A percentile compares a stretch with the other conserved stretches of the same genome.
phyloP scores from a whole-genome alignment of 2,113 vertebrate genomes.

The Herpetotheres cachinnans region DNA sequence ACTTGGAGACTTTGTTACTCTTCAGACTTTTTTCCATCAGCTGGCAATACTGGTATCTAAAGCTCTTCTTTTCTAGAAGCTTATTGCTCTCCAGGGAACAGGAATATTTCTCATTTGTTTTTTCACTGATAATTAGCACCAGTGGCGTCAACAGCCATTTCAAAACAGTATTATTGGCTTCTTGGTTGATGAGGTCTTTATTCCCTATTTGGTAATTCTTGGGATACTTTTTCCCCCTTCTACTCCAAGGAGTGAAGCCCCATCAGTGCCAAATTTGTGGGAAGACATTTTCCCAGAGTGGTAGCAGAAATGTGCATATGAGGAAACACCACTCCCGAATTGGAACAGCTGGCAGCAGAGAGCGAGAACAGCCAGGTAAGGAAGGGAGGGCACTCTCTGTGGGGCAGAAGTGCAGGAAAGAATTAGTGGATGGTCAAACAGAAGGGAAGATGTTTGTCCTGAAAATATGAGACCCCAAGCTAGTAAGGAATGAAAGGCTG shows the following conservation, averaged over 20 bases:
- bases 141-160: neutral
- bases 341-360: slow-evolving; percentile 74
- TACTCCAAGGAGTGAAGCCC: slow-evolving; percentile 91
- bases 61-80: neutral
- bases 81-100: neutral
- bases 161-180: neutral
- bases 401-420: neutral
- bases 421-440: neutral
- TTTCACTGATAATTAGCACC: neutral
- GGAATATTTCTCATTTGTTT: neutral
- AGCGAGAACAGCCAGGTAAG: slow-evolving; percentile 77
- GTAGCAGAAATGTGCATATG: slow-evolving; percentile 96
- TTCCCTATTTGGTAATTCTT: neutral
- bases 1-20: neutral
- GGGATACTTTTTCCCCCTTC: neutral
- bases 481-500: neutral
- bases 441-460: neutral
- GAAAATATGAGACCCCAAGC: neutral
- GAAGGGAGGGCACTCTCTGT: neutral
- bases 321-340: slow-evolving; percentile 86
- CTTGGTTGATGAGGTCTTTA: neutral
- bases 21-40: neutral
- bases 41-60: neutral
- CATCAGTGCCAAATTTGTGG: slow-evolving; percentile 94
- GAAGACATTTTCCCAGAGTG: slow-evolving; percentile 97